Evolutionary conservation across 2,888 invertebrate species (phyloP), one percentile per base, ranked within the genome.

Genomic region (Sialis lutaria): DNA sequence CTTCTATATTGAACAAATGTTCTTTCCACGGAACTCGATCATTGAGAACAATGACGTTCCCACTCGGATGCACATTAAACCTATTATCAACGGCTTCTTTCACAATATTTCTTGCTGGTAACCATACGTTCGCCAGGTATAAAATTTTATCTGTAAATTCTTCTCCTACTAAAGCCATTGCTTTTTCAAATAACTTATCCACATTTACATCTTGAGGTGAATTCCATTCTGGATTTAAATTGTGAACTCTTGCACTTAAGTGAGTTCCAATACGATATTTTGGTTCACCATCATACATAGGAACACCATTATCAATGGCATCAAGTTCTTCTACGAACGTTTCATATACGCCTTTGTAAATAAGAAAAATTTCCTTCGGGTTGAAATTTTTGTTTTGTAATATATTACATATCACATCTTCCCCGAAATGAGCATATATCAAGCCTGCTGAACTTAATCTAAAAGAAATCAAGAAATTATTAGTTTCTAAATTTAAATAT

Each of bases 231-330:
- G 90, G 85, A 65, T 96, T 95, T 6, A 96, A 67, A 47, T 75
- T 67, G 6, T 68, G 70, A 1, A 97, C 82, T 54, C 95, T 70
- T 0, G 76, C 65, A 58, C 86, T 82, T 7, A 96, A 58, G 61
- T 82, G 73, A 0, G 93, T 88, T 1, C 74, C 73, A n/a, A 93
- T 84, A 51, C 72, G 72, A 61, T 91, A 93, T 33, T 66, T 68
- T 0, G 82, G 79, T 57, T 81, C 77, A 2, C 76, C 82, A 40
- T 79, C 75, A 52, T 59, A 64, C 72, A 87, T 83, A 0, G 82
- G 78, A 1, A 96, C 73, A n/a, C 97, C 98, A 69, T 98, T 98
- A 63, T 98, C 98, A 47, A 96, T 84, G 1, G 86, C 97, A 67
- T 98, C 98, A 50, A 98, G 74, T 71, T 96, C 95, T 67, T 85